Base-by-base conservation (phyloP, 2,888 invertebrate species). In the Neuroscelio doddi region DNA sequence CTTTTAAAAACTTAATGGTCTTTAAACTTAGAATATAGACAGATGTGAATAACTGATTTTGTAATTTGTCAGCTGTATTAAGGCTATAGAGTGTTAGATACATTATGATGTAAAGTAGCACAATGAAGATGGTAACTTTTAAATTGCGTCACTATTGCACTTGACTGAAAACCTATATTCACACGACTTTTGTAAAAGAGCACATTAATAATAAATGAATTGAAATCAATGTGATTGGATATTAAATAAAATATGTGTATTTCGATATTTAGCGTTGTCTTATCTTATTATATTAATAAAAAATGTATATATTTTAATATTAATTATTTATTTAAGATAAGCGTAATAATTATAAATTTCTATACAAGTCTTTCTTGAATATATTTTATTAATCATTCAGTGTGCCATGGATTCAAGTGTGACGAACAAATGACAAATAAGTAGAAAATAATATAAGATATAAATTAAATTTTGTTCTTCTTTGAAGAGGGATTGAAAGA, bases 361-460 rank as follows among this genome's bases (percentile, higher is more conserved):
- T 21, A 21, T 21, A 5, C 21, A 21, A 21, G 21, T 21, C 2
- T 21, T 5, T 21, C 5, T 21, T 3, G 3, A 21, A 5, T 21
- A 21, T 21, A 21, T 5, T 21, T 3, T 5, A 21, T 5, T 21
- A 5, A 21, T 21, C 21, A 2, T 21, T n/a, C n/a, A 21, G 58
- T 68, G 66, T 72, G 64, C 66, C 61, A 71, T 69, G 70, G 72
- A 70, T 72, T 68, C 70, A 56, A 69, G 58, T 50, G 57, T 62
- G 63, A 61, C 59, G 64, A 39, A 55, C 47, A 50, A 53, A 44
- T 62, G 34, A 45, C 30, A 42, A 57, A 53, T 59, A 50, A 57
- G 59, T 49, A 59, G 14, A 29, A 12, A 12, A n/a, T n/a, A 26
- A 53, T 42, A 17, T 49, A 38, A 46, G 52, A 57, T 52, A 52